Percentiles rank a stretch among this genome's conserved stretches.
These are phyloP conservation scores for Apostichopus japonicus DNA, from an alignment of 35 echinoderm and acorn worm species.

Conservation along the genomic window DNA sequence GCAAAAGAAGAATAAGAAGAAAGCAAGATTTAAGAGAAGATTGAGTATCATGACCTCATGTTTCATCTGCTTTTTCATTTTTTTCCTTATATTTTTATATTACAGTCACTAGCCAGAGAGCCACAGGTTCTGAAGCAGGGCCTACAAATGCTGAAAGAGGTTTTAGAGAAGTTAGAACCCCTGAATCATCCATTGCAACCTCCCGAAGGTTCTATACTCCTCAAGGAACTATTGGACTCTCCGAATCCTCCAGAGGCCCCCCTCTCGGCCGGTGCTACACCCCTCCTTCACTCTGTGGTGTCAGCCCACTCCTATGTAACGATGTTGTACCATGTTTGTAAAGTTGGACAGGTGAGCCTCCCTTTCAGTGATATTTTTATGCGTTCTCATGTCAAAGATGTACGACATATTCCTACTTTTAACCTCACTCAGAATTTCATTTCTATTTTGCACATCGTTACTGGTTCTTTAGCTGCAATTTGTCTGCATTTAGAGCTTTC, in stretches of 20 bases:
- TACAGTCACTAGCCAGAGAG: slow-evolving; percentile 90
- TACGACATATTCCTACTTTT: too few relatives aligned
- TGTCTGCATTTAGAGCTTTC: too few relatives aligned
- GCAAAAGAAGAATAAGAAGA: too few relatives aligned
- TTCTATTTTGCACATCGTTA: too few relatives aligned
- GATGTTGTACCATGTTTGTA: slow-evolving; percentile 96
- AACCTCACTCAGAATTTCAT: too few relatives aligned
- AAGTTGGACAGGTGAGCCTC: slow-evolving; percentile 86
- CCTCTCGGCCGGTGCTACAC: slow-evolving; percentile 80
- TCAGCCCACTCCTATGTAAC: slow-evolving; percentile 95
- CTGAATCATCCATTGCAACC: slow-evolving; percentile 85
- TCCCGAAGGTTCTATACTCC: slow-evolving; percentile 91
- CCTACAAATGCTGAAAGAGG: slow-evolving; percentile 77
- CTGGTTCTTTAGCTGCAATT: too few relatives aligned
- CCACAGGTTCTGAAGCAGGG: slow-evolving; percentile 89
- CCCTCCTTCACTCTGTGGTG: slow-evolving; percentile 87
- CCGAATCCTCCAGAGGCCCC: slow-evolving; percentile 85
- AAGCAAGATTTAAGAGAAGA: too few relatives aligned
- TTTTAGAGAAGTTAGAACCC: slow-evolving; percentile 82
- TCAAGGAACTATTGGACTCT: slow-evolving; percentile 85
- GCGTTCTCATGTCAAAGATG: too few relatives aligned
- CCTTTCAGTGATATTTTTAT: too few relatives aligned
- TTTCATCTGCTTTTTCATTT: too few relatives aligned
- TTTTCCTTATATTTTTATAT: background rate
- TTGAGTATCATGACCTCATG: too few relatives aligned